Conservation (phyloP, 92 coral and sea anemone species). For the Bergia puertoricense region DNA sequence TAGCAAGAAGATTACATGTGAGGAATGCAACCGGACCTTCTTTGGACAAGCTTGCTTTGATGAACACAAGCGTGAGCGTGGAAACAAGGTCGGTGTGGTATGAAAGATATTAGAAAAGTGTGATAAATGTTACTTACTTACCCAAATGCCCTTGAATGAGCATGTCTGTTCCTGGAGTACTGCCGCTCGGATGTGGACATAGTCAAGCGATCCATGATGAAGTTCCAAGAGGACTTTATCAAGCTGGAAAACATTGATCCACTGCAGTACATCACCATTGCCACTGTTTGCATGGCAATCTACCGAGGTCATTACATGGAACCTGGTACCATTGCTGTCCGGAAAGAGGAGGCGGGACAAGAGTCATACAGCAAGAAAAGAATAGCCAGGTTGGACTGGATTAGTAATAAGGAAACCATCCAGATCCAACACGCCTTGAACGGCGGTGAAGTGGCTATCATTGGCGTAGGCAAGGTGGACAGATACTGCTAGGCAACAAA, state of each 20-base stretch:
- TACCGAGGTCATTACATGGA: background rate
- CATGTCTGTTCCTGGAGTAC: background rate
- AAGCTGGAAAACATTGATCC: background rate
- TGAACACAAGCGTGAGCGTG: too few relatives aligned
- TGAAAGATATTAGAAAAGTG: too few relatives aligned
- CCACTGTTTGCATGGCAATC: slow-evolving; percentile 12
- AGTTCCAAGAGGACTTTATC: background rate
- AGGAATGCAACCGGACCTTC: too few relatives aligned
- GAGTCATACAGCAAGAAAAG: background rate
- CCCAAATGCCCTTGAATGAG: too few relatives aligned
- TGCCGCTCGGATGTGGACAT: background rate
- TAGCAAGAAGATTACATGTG: too few relatives aligned
- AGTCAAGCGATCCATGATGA: background rate
- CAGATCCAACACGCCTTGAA: background rate
- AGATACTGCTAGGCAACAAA: slow-evolving; percentile 10
- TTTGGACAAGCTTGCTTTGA: too few relatives aligned
- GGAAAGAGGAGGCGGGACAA: background rate
- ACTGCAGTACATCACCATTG: background rate
- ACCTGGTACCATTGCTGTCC: background rate
- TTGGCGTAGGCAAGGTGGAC: background rate
- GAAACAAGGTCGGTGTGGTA: too few relatives aligned
- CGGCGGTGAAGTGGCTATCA: slow-evolving; percentile 6
- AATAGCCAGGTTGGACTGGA: background rate
- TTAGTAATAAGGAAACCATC: background rate
- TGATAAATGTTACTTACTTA: too few relatives aligned